Evolutionary conservation across 2,113 vertebrate species (phyloP).

Genomic region (Cynoglossus semilaevis): DNA sequence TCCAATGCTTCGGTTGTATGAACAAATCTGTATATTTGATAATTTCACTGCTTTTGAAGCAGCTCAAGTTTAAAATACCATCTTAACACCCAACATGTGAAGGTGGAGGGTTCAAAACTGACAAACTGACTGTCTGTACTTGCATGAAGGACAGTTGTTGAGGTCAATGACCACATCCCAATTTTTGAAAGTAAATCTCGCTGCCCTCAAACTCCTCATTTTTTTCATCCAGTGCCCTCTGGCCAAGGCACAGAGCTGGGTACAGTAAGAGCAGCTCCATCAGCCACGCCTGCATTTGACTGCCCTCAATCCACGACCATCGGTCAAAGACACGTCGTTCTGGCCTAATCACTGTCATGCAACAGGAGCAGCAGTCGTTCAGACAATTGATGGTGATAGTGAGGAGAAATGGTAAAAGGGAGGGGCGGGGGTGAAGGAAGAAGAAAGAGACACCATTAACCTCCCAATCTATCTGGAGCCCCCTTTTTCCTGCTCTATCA

Average conservation of each 20-base stretch:
- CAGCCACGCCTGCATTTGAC: conserved; percentile 40
- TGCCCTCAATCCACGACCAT: conserved; percentile 52
- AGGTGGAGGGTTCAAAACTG: too few relatives aligned
- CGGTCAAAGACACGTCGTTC: conserved; percentile 30
- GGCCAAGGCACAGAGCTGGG: conserved; percentile 24
- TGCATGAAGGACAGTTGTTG: too few relatives aligned
- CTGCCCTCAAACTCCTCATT: conserved; percentile 24
- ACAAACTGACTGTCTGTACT: too few relatives aligned
- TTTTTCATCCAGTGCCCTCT: conserved; percentile 30
- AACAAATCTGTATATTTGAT: too few relatives aligned
- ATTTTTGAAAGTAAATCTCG: too few relatives aligned
- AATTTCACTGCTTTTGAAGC: too few relatives aligned
- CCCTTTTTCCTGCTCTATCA: conserved; percentile 62
- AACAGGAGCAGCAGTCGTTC: conserved; percentile 50
- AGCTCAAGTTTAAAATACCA: too few relatives aligned
- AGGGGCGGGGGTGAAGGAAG: conserved; percentile 18
- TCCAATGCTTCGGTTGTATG: too few relatives aligned
- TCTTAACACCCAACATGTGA: background rate
- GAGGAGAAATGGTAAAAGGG: conserved; percentile 48
- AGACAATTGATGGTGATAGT: conserved; percentile 44
- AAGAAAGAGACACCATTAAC: conserved; percentile 59
- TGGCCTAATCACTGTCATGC: conserved; percentile 46
- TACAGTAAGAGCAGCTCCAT: conserved; percentile 3
- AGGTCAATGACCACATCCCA: too few relatives aligned
- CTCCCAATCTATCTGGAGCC: conserved; percentile 51